Percentiles rank a stretch among this genome's conserved stretches.
phyloP scores from a whole-genome alignment of 2,797 vertebrate genomes.

The Molossus molossus region DNA sequence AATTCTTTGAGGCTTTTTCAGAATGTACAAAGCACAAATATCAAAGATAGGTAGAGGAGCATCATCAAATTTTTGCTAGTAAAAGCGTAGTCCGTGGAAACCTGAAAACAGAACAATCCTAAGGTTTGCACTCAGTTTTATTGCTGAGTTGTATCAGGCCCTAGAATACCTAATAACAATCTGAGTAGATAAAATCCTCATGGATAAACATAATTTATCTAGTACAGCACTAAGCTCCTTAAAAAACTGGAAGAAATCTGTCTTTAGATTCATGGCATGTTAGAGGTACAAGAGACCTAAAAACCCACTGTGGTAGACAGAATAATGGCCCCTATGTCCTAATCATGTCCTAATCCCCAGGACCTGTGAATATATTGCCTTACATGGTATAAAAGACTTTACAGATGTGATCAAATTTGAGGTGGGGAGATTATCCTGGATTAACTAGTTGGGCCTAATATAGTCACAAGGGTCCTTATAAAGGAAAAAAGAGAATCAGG shows the following conservation, averaged over 20 bases:
- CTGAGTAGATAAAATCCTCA: constrained; percentile 44
- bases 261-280: neutral
- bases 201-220: neutral
- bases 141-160: neutral
- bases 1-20: neutral
- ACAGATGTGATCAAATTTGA: neutral
- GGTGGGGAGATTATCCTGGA: neutral
- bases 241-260: neutral
- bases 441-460: neutral
- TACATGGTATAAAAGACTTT: neutral
- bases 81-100: neutral
- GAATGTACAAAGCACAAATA: constrained; percentile 57
- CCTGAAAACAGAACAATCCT: neutral
- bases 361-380: neutral
- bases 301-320: neutral
- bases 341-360: neutral
- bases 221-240: constrained; percentile 13
- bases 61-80: neutral
- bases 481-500: neutral
- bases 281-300: neutral
- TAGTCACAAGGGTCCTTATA: neutral
- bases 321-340: neutral
- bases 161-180: neutral
- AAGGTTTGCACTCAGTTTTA: neutral
- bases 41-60: neutral